A percentile compares a stretch with the other conserved stretches of the same genome.
phyloP scores from a whole-genome alignment of 2,888 invertebrate genomes.

The Lepidochitona cinerea region DNA sequence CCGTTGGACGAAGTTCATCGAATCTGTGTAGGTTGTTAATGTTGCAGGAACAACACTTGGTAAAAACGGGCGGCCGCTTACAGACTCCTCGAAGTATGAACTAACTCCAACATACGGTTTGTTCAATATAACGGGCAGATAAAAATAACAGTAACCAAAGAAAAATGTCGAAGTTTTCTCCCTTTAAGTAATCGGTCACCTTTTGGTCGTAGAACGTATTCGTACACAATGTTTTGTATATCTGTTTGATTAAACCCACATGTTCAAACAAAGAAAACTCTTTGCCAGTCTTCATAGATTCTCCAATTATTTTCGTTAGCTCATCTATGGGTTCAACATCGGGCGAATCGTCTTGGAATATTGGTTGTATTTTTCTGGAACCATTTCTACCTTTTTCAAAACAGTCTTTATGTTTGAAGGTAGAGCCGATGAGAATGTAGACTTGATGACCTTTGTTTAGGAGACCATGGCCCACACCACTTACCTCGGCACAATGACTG shows the following conservation, averaged over 20 bases:
- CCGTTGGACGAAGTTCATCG: background rate
- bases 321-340: background rate
- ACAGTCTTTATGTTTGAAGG: background rate
- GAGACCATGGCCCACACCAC: background rate
- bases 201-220: background rate
- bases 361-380: background rate
- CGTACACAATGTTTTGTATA: background rate
- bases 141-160: background rate
- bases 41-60: background rate
- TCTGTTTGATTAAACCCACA: background rate
- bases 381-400: background rate
- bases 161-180: slow-evolving; percentile 3
- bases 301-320: background rate
- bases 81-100: background rate
- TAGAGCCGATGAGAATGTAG: background rate
- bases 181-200: background rate
- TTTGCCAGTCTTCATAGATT: background rate
- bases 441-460: background rate
- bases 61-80: background rate
- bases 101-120: background rate
- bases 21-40: background rate
- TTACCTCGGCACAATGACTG: background rate
- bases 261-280: background rate
- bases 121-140: background rate
- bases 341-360: background rate